Evolutionary conservation across 2,113 vertebrate species (phyloP).

Genomic region (Donacobius atricapilla): DNA sequence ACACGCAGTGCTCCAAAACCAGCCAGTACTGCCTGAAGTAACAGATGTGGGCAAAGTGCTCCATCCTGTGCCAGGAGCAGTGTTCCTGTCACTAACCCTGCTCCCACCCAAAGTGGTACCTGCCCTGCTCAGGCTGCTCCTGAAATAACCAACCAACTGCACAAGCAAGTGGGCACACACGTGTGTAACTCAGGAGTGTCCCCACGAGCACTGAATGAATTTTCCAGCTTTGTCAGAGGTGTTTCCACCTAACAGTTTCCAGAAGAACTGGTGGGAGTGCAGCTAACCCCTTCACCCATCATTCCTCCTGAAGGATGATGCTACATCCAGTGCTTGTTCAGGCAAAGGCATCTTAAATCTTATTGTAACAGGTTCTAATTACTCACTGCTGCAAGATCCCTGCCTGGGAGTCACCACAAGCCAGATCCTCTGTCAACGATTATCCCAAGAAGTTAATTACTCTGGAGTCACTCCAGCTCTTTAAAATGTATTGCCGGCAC

Average conservation of each 20-base stretch:
- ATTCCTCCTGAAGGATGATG: not conserved
- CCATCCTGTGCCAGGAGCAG: not conserved
- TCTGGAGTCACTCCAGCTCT: not conserved
- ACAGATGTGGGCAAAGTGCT: not conserved
- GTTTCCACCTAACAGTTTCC: not conserved
- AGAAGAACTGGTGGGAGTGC: not conserved
- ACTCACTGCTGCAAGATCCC: not conserved
- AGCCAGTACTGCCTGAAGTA: rapidly evolving
- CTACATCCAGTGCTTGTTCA: not conserved
- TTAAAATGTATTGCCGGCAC: not conserved
- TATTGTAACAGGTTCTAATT: not conserved
- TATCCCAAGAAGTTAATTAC: slow-evolving; percentile 2
- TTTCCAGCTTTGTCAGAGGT: not conserved
- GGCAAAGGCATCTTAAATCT: not conserved
- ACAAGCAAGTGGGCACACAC: rapidly evolving
- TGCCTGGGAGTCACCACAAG: not conserved
- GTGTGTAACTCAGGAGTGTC: not conserved
- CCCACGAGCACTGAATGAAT: rapidly evolving
- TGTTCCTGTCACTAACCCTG: not conserved
- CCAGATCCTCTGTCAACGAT: not conserved
- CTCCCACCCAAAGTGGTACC: not conserved
- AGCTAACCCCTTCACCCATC: not conserved
- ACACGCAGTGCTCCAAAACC: not conserved
- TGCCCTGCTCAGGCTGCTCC: not conserved
- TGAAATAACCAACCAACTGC: not conserved